These are phyloP conservation scores for Theristus sp. DNA, from an alignment of 2,888 invertebrate species.

Conservation along the genomic window DNA sequence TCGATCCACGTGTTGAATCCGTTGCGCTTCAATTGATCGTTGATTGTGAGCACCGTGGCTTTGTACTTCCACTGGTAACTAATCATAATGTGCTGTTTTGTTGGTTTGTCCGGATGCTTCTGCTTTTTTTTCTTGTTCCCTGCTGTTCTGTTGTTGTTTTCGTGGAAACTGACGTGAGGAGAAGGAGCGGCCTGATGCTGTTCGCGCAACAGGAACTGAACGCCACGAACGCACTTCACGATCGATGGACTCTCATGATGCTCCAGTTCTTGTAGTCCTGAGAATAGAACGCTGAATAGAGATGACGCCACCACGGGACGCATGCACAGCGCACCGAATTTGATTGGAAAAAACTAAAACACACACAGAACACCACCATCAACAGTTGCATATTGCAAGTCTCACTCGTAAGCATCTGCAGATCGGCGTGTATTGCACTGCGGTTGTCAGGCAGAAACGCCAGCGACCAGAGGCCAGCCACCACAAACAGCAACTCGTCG, in stretches of 20 bases:
- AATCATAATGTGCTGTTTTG: neutral
- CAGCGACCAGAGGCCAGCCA: neutral
- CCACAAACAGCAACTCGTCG: neutral
- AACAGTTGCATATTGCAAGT: too few relatives aligned
- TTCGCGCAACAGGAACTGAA: neutral
- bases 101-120: neutral
- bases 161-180: neutral
- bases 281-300: too few relatives aligned
- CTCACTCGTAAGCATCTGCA: neutral
- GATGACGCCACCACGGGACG: too few relatives aligned
- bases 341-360: too few relatives aligned
- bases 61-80: neutral
- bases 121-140: too few relatives aligned
- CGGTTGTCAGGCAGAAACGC: neutral
- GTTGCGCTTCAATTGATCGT: neutral
- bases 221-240: neutral
- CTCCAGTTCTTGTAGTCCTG: neutral
- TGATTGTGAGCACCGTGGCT: neutral
- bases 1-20: neutral
- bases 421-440: neutral
- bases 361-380: too few relatives aligned
- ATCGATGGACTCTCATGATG: neutral
- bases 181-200: too few relatives aligned
- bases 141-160: neutral
- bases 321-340: too few relatives aligned